Evolutionary conservation across 92 coral and sea anemone species (phyloP), one percentile per base, ranked within the genome.

Genomic region (Palythoa grandis): DNA sequence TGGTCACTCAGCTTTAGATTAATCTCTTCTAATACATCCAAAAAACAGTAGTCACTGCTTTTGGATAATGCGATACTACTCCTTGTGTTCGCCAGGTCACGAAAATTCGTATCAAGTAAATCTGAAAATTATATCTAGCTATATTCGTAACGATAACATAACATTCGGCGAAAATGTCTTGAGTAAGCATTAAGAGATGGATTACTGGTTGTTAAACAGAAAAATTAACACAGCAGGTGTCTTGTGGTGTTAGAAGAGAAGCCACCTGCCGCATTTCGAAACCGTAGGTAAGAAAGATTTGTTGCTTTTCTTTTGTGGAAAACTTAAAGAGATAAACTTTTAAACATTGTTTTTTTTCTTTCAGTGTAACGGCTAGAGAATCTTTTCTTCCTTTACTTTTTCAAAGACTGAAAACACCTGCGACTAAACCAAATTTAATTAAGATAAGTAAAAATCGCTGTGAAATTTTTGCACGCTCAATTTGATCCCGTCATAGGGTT

Each of bases 211-310:
- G 60, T 80, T 47, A 47, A 80, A n/a, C 0, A 65, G 22, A 47
- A 80, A 66, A 65, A 66, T 65, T 80, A 43, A 66, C 85, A 80
- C 25, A 48, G 24, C 85, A 80, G 85, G 85, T 80, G 22, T 13
- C 66, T 22, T 65, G 58, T 66, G 54, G 2, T 8, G 71, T 20
- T 22, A 22, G 58, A 12, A 48, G 15, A 16, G 2, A 10, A 4
- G 43, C 85, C 74, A 80, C 85, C 85, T 47, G 85, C 47, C 2
- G 37, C 23, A 15, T 43, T 66, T 50, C 11, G 57, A 20, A 11
- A 47, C 70, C 72, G 53, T 57, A 35, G n/a, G 29, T 16, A 56
- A 23, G 57, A 47, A 15, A 12, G 24, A 37, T 1, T 19, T 47
- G 20, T 65, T 56, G 11, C 52, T 4, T 29, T 56, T 8, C 69